A percentile compares a stretch with the other conserved stretches of the same genome.
phyloP scores from a whole-genome alignment of 2,888 invertebrate genomes.

The Ecdyonurus torrentis region DNA sequence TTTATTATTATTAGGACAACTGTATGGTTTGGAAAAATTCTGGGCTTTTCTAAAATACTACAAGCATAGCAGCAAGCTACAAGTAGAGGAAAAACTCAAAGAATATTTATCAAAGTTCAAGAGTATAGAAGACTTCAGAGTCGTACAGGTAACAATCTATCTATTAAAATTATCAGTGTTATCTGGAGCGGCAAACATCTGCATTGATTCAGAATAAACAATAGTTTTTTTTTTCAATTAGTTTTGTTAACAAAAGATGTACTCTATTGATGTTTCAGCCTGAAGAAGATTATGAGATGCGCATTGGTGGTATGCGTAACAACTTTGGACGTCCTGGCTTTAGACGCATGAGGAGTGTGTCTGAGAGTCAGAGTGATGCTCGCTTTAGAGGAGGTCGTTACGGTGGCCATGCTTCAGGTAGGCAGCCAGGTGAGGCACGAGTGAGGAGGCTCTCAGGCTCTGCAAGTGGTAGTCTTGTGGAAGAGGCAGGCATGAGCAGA shows the following conservation, averaged over 20 bases:
- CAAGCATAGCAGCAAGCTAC: constrained; percentile 56
- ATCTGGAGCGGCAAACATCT: not conserved
- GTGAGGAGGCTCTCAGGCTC: constrained; percentile 24
- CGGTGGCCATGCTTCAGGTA: constrained; percentile 18
- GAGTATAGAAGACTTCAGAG: constrained; percentile 78
- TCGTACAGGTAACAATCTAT: constrained; percentile 41
- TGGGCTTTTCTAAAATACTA: constrained; percentile 98
- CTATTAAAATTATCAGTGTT: not conserved
- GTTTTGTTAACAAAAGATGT: constrained; percentile 1
- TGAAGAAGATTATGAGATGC: constrained; percentile 13
- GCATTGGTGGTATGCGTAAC: constrained; percentile 28
- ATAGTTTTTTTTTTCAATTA: constrained; percentile 3
- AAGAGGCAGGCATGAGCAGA: constrained; percentile 1
- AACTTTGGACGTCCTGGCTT: constrained; percentile 1
- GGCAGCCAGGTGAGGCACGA: constrained; percentile 13
- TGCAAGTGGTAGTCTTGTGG: not conserved
- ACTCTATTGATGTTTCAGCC: constrained; percentile 9
- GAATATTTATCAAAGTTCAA: constrained; percentile 63
- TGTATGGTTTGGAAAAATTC: constrained; percentile 97
- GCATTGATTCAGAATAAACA: not conserved
- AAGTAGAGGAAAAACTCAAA: constrained; percentile 54
- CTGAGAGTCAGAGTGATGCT: constrained; percentile 33
- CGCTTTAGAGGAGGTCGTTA: not conserved
- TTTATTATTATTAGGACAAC: constrained; percentile 46
- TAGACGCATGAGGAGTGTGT: constrained; percentile 44